phyloP scores from a whole-genome alignment of 2,113 vertebrate genomes.

The Nannospalax galili region DNA sequence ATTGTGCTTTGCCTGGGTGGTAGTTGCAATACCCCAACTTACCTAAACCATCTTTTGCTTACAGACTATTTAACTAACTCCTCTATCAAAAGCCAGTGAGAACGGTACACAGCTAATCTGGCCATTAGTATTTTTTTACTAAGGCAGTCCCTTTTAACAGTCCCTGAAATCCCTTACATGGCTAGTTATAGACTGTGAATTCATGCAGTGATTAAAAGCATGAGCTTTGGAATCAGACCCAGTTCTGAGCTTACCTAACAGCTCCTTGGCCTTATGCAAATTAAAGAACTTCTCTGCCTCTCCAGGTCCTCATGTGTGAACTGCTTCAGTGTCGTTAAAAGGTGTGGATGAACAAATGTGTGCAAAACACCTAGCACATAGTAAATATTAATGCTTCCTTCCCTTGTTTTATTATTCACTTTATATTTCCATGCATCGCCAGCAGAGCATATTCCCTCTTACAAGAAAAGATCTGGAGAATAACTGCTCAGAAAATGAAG shows the following conservation, averaged over 20 bases:
- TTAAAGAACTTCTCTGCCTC: background rate
- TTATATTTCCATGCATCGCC: background rate
- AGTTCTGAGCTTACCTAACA: background rate
- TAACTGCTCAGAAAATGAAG: conserved; percentile 2
- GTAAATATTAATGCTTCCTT: conserved; percentile 43
- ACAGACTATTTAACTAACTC: background rate
- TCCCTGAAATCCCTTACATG: background rate
- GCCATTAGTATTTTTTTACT: background rate
- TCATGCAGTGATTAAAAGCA: conserved; percentile 9
- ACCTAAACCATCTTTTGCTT: background rate
- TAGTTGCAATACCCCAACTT: background rate
- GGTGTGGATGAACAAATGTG: background rate
- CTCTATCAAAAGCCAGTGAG: background rate
- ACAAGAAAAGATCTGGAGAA: background rate
- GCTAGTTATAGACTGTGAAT: conserved; percentile 3
- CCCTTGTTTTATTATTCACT: conserved; percentile 23
- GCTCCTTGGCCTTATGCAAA: conserved; percentile 32
- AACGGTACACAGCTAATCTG: background rate
- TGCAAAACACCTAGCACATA: background rate
- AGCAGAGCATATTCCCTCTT: background rate
- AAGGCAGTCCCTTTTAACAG: background rate
- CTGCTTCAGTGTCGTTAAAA: background rate
- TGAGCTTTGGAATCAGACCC: background rate
- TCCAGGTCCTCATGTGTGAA: background rate
- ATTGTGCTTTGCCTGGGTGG: background rate